A percentile compares a stretch with the other conserved stretches of the same genome.
Evolutionary conservation across 1,140 invertebrate genomes (phyloP).

Genomic region (Rhysida immarginata): DNA sequence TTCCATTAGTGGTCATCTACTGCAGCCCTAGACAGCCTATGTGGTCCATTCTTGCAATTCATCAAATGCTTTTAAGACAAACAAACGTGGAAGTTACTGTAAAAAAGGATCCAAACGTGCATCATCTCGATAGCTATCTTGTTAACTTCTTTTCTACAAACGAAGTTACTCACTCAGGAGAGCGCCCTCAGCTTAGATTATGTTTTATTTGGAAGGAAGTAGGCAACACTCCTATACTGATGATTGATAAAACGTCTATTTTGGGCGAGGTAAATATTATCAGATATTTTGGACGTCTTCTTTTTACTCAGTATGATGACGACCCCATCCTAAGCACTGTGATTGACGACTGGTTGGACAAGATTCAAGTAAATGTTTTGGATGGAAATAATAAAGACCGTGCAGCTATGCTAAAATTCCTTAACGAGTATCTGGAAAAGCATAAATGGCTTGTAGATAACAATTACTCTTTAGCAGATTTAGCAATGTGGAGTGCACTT

Average conservation of each 20-base stretch:
- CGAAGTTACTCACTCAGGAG: no score
- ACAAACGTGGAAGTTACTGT: slow-evolving; percentile 22
- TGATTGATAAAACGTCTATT: background rate
- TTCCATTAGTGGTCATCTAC: no score
- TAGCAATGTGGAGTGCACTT: slow-evolving; percentile 26
- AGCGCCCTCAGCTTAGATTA: no score
- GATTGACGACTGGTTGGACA: slow-evolving; percentile 38
- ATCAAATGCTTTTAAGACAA: slow-evolving; percentile 22
- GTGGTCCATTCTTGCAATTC: slow-evolving; percentile 30
- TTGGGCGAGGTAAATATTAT: slow-evolving; percentile 37
- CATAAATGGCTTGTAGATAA: slow-evolving; percentile 24
- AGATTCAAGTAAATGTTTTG: slow-evolving; percentile 7
- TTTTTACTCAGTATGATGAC: slow-evolving; percentile 33
- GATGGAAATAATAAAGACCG: slow-evolving; percentile 25
- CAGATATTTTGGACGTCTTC: slow-evolving; percentile 35
- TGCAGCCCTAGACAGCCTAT: no score
- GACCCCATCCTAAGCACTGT: slow-evolving; percentile 27
- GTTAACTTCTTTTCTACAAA: no score
- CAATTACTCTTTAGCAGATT: slow-evolving; percentile 24
- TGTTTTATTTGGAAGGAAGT: no score
- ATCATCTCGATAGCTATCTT: no score
- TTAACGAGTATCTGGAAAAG: slow-evolving; percentile 23
- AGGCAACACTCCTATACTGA: no score
- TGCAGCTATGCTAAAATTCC: slow-evolving; percentile 20
- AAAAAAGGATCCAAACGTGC: slow-evolving; percentile 35